These are phyloP conservation scores for Chromoteleia sp. DNA, from an alignment of 2,888 invertebrate genomes.

Conservation along the genomic window DNA sequence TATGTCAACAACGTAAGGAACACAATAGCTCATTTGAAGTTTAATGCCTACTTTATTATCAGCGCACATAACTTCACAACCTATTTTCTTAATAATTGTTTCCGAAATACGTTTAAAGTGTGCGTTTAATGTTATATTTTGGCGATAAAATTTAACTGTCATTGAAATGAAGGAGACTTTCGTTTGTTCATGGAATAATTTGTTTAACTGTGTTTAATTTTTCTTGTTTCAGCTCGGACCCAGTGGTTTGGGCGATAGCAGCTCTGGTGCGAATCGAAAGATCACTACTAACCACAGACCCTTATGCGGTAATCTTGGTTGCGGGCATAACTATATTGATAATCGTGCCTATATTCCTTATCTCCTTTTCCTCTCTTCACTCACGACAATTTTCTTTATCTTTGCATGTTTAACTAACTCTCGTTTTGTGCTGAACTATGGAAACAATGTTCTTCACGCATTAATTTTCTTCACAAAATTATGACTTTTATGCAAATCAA, in stretches of 20 bases:
- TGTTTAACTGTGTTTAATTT: conserved; percentile 7
- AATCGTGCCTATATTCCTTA: conserved; percentile 76
- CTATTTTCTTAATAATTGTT: conserved; percentile 1
- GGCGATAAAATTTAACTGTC: neutral
- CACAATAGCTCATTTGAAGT: too few relatives aligned
- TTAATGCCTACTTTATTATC: neutral
- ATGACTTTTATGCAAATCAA: neutral
- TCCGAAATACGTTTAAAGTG: neutral
- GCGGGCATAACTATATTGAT: conserved; percentile 84
- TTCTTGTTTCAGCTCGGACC: conserved; percentile 82
- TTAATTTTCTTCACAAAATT: conserved; percentile 19
- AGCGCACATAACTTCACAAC: neutral
- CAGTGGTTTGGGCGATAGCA: conserved; percentile 84
- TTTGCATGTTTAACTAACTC: conserved; percentile 51
- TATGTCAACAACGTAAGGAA: too few relatives aligned
- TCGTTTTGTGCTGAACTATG: conserved; percentile 20
- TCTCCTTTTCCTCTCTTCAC: conserved; percentile 72
- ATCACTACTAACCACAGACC: conserved; percentile 85
- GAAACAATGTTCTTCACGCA: conserved; percentile 16
- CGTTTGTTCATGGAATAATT: too few relatives aligned
- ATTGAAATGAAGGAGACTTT: too few relatives aligned
- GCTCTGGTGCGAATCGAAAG: conserved; percentile 85
- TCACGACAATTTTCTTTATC: conserved; percentile 57
- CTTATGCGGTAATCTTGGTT: conserved; percentile 85
- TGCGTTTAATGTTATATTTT: neutral